A percentile compares a stretch with the other conserved stretches of the same genome.
Conservation (phyloP, 2,113 vertebrate species). For the Campylomormyrus tamandua region DNA sequence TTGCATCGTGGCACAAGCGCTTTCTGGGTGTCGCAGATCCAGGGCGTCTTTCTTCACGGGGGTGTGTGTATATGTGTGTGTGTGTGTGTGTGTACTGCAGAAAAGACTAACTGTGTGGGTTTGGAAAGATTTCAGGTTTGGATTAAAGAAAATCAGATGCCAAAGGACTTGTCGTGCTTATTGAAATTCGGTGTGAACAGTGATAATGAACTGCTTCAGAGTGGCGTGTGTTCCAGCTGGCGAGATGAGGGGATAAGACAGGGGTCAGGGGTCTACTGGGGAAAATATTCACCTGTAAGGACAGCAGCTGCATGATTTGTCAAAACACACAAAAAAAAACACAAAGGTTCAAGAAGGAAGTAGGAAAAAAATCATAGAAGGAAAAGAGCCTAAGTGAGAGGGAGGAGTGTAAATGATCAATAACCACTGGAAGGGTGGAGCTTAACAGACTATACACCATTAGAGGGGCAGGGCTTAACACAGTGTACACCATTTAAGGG, state of each 20-base stretch:
- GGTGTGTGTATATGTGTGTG: background rate
- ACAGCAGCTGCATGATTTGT: background rate
- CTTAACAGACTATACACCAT: background rate
- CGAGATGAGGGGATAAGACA: background rate
- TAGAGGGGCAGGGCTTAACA: background rate
- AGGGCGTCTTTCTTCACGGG: background rate
- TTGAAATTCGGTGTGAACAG: background rate
- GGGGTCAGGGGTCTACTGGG: background rate
- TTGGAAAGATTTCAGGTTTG: background rate
- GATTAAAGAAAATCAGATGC: constrained; percentile 6
- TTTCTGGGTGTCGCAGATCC: background rate
- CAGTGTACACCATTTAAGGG: too few relatives aligned
- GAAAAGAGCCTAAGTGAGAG: background rate
- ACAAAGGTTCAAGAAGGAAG: background rate
- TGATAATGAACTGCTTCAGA: background rate
- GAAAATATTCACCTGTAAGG: background rate
- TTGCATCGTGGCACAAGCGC: background rate
- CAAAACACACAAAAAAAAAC: background rate
- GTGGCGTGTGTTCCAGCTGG: background rate
- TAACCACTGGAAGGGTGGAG: background rate
- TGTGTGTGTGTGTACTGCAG: constrained; percentile 16
- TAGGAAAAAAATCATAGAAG: background rate
- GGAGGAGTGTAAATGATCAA: background rate
- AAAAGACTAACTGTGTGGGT: background rate
- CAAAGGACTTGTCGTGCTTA: background rate